A percentile compares a stretch with the other conserved stretches of the same genome.
Evolutionary conservation across 2,797 vertebrate species (phyloP).

Genomic region (Squalus acanthias): DNA sequence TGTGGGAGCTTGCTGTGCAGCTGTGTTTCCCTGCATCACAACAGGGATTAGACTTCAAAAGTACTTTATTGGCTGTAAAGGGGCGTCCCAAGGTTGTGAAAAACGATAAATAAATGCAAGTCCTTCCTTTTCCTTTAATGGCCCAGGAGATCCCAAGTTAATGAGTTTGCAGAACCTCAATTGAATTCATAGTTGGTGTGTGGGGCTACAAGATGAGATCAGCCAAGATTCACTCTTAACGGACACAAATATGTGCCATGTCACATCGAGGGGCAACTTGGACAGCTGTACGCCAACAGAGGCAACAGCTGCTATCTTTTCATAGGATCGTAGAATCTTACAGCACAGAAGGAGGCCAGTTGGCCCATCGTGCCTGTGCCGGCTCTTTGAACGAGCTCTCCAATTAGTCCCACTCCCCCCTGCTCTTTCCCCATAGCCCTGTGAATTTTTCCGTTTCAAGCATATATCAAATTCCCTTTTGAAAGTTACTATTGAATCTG

Average conservation of each 20-base stretch:
- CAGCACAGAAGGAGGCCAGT: neutral
- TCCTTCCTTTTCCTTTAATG: no score
- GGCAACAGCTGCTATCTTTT: neutral
- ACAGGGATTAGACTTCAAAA: neutral
- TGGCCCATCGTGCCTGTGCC: neutral
- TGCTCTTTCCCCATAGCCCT: neutral
- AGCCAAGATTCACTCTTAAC: neutral
- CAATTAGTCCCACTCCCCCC: neutral
- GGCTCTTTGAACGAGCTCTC: neutral
- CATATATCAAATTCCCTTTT: neutral
- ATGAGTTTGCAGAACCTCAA: neutral
- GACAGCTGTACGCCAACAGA: neutral
- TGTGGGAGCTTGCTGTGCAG: neutral
- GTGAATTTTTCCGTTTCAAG: neutral
- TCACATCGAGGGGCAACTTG: neutral
- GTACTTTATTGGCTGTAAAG: neutral
- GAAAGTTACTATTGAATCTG: no score
- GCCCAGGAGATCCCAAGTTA: neutral
- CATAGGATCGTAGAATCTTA: neutral
- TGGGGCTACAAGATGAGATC: neutral
- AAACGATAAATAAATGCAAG: neutral
- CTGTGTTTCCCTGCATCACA: neutral
- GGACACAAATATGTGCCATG: neutral
- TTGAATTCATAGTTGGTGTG: neutral
- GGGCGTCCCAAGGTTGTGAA: neutral